Evolutionary conservation across 2,797 vertebrate genomes (phyloP).

Genomic region (Babyrousa celebensis): DNA sequence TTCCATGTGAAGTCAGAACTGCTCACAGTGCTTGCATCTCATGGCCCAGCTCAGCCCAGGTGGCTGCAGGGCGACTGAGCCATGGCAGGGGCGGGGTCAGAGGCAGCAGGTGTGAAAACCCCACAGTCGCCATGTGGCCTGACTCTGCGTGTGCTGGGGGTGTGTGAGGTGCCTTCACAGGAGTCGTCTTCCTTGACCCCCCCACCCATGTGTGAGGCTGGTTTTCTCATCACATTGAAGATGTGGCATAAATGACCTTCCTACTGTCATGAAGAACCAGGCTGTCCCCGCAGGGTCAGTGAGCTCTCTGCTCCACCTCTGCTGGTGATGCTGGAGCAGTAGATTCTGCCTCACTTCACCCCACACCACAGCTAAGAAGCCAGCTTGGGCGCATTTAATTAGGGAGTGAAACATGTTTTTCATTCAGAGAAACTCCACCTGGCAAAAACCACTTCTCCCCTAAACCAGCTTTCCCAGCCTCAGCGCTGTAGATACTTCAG

Average conservation of each 20-base stretch:
- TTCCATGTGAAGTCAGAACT: not conserved
- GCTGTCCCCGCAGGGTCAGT: not conserved
- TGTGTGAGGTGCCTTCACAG: rapidly evolving
- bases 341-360: rapidly evolving
- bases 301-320: not conserved
- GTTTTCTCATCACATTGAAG: not conserved
- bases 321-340: rapidly evolving
- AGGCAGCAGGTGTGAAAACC: not conserved
- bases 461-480: not conserved
- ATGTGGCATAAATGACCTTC: rapidly evolving
- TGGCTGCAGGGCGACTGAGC: not conserved
- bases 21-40: rapidly evolving
- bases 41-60: not conserved
- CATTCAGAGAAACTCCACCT: too few species aligned
- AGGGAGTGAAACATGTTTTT: not conserved
- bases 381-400: not conserved
- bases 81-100: rapidly evolving
- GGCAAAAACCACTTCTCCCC: not conserved
- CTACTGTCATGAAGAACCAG: rapidly evolving
- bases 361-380: not conserved
- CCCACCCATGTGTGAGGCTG: not conserved
- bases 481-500: rapidly evolving
- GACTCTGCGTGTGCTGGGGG: rapidly evolving
- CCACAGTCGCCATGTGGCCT: rapidly evolving
- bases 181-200: too few species aligned